These are phyloP conservation scores for Ditylenchus weischeri DNA, from an alignment of 2,888 invertebrate genomes.

Conservation along the genomic window DNA sequence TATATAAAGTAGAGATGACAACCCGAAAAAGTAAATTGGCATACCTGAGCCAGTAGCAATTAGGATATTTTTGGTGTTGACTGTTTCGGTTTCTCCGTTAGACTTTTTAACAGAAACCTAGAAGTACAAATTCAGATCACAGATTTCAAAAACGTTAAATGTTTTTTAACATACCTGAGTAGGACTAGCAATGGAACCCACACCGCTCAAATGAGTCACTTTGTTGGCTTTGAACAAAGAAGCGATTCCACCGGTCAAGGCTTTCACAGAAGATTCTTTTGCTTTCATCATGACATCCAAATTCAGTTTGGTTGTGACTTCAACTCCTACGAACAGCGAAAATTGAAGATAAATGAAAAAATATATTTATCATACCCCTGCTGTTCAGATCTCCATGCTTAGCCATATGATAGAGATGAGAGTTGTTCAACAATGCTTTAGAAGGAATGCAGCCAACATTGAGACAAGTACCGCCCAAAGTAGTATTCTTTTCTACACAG, in stretches of 20 bases:
- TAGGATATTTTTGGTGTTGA: slow-evolving; percentile 90
- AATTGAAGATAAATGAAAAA: not conserved
- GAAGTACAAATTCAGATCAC: slow-evolving; percentile 2
- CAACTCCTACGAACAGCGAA: slow-evolving; percentile 40
- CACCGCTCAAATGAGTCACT: slow-evolving; percentile 65
- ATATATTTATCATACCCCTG: slow-evolving; percentile 40
- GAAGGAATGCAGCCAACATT: slow-evolving; percentile 99
- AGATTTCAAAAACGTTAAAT: not conserved
- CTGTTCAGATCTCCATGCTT: slow-evolving; percentile 59
- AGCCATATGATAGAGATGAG: slow-evolving; percentile 70
- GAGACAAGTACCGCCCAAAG: slow-evolving; percentile 93
- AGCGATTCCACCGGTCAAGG: slow-evolving; percentile 89
- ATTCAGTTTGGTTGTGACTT: slow-evolving; percentile 63
- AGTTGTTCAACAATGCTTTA: slow-evolving; percentile 69
- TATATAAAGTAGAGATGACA: too few species aligned
- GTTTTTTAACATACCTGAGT: slow-evolving; percentile 58
- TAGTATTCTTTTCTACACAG: slow-evolving; percentile 85
- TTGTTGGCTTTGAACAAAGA: slow-evolving; percentile 96
- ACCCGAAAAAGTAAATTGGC: too few species aligned
- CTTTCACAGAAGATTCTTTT: slow-evolving; percentile 82
- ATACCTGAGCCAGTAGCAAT: slow-evolving; percentile 85
- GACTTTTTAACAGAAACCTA: slow-evolving; percentile 76
- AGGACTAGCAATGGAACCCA: slow-evolving; percentile 61
- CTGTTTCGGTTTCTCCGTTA: slow-evolving; percentile 70
- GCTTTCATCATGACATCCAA: slow-evolving; percentile 78